These are phyloP conservation scores for Phrynosoma blainvillii DNA, from an alignment of 2,113 vertebrate genomes.

Conservation along the genomic window DNA sequence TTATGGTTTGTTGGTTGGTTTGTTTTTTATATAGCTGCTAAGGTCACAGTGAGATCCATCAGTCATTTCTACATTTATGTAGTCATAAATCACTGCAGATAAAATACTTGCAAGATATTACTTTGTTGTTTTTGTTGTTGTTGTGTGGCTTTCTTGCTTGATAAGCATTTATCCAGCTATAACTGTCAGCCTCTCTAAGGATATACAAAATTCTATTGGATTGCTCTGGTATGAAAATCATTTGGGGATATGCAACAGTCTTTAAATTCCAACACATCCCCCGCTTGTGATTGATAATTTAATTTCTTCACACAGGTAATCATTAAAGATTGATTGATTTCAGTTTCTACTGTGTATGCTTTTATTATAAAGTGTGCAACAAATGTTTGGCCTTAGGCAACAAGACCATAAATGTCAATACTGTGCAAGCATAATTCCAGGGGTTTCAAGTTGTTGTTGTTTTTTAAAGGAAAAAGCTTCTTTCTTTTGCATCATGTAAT, in stretches of 20 bases:
- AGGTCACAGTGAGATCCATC: slow-evolving; percentile 19
- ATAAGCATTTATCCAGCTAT: slow-evolving; percentile 40
- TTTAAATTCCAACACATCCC: slow-evolving; percentile 58
- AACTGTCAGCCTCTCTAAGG: slow-evolving; percentile 37
- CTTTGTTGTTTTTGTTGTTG: slow-evolving; percentile 28
- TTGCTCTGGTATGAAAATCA: slow-evolving; percentile 50
- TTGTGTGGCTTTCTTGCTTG: slow-evolving; percentile 48
- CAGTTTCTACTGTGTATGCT: slow-evolving; percentile 65
- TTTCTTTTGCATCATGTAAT: slow-evolving; percentile 1
- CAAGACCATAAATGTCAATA: slow-evolving; percentile 67
- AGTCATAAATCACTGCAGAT: slow-evolving; percentile 20
- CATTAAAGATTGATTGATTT: slow-evolving; percentile 73
- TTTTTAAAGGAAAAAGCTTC: slow-evolving; percentile 48
- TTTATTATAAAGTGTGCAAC: slow-evolving; percentile 67
- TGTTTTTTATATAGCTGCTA: not conserved
- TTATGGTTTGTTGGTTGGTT: not conserved
- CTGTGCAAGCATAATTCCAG: slow-evolving; percentile 57
- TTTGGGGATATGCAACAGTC: slow-evolving; percentile 41
- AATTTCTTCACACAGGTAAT: slow-evolving; percentile 73
- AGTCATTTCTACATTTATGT: slow-evolving; percentile 9
- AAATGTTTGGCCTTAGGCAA: slow-evolving; percentile 63
- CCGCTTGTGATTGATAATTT: slow-evolving; percentile 71
- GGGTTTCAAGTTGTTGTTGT: slow-evolving; percentile 42
- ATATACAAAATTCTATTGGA: slow-evolving; percentile 46
- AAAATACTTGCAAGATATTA: slow-evolving; percentile 25